Evolutionary conservation across 2,888 invertebrate genomes (phyloP), one percentile per base, ranked within the genome.

Genomic region (Melanostoma mellinum): DNA sequence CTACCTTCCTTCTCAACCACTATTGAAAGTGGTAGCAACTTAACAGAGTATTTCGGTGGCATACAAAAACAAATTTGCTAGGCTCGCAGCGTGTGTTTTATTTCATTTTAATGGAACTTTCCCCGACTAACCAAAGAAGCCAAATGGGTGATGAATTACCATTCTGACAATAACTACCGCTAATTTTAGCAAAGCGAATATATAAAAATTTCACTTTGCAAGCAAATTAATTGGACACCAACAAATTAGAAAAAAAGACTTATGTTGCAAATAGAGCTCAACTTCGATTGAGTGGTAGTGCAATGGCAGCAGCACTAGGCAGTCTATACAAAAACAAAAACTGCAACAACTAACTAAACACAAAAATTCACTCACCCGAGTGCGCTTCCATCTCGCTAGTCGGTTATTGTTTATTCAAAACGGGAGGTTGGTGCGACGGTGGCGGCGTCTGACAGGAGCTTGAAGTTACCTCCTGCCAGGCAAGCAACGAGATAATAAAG

Each of bases 401-500:
- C 6, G 9, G 20, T 33, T 40, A 71, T 36, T 63, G 8, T 69
- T 58, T 63, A 38, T 55, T 60, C 63, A 60, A 46, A 52, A 71
- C 58, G 30, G 58, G 6, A 46, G 36, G 9, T 58, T 38, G 53
- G 40, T 20, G 53, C 65, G 55, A 52, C 52, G 65, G 46, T 67
- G 55, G 48, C 61, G 44, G 44, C 68, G 50, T 76, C 53, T 68
- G 78, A 78, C 82, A 82, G 82, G 82, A 82, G 82, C 77, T 77
- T 33, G 52, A 61, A 61, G 58, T 68, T 82, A 78, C 82, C 82
- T 73, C 82, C 82, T 82, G 82, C 82, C 63, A 82, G 69, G 82
- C 68, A 68, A 72, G 63, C 78, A 69, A 78, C 82, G 44, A 69
- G 63, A 68, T 65, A 55, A 68, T 61, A 61, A 82, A 82, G 77